Conservation (phyloP, 2,888 invertebrate genomes). For the Salticus scenicus region DNA sequence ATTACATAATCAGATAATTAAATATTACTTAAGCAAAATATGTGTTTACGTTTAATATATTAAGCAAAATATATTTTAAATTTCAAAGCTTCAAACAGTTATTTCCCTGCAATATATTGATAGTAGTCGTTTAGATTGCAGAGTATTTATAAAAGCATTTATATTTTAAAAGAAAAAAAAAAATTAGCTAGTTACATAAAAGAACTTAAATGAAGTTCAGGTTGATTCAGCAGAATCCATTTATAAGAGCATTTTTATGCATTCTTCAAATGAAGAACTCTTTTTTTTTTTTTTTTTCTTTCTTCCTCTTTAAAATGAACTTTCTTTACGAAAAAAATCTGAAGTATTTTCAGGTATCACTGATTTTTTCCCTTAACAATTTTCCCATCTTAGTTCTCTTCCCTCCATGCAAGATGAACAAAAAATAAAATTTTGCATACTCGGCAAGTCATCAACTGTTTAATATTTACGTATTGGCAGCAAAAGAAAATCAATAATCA, state of each 20-base stretch:
- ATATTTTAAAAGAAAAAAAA: background rate
- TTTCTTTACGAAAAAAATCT: background rate
- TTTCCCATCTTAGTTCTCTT: background rate
- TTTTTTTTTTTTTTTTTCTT: background rate
- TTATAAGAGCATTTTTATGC: background rate
- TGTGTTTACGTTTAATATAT: too few species aligned
- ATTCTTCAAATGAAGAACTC: background rate
- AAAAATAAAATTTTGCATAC: background rate
- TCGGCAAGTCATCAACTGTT: background rate
- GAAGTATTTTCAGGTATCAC: background rate
- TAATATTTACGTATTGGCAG: background rate
- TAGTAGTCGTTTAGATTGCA: background rate
- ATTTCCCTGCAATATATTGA: background rate
- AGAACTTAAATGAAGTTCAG: constrained; percentile 10
- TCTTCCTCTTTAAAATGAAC: background rate
- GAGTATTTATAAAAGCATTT: constrained; percentile 1
- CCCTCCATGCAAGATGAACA: background rate
- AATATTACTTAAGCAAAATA: too few species aligned
- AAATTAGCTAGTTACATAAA: background rate
- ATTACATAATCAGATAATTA: too few species aligned
- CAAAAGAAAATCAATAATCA: background rate
- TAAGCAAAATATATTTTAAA: too few species aligned
- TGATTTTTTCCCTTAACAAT: background rate
- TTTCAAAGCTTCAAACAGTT: too few species aligned
- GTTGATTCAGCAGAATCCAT: constrained; percentile 8